Evolutionary conservation across 2,797 vertebrate species (phyloP), one percentile per base, ranked within the genome.

Genomic region (Vespertilio murinus): DNA sequence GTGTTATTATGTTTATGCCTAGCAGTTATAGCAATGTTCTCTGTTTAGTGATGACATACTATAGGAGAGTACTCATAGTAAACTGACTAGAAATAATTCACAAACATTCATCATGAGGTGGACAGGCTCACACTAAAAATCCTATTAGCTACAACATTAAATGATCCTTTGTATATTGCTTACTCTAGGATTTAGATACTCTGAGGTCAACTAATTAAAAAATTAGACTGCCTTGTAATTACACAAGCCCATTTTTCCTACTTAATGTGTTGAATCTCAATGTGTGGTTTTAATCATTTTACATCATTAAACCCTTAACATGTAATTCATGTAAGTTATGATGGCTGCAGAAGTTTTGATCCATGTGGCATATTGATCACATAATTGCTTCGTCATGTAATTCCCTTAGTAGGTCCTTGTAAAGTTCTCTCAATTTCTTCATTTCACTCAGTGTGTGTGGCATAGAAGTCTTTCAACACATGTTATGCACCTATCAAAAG

Each of bases 1-100:
- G 92, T 96, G 94, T 96, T 96, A 96, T 95, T 97, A 96, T 96
- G 91, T 97, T 97, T 97, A 95, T 96, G 95, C 88, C 95, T 97
- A 80, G 74, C 93, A 95, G 95, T 97, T 97, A 97, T 10, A 96
- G 94, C 91, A 96, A 2, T 93, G 92, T 78, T 90, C 94, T 77
- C 83, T 93, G 95, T 95, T 97, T 97, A 97, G 91, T 94, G 97
- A 95, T 97, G 96, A 97, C 95, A 97, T 97, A 96, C 54, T 96
- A 95, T 64, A 93, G 35, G 86, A 97, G 14, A 94, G 85, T 82
- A 80, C 81, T 95, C 89, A 96, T n/a, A 93, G 92, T 79, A 96
- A 97, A 94, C 78, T 95, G 33, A 89, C 88, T 92, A 89, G 88
- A 96, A 93, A 83, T 96, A 96, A 95, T 97, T 98, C 88, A 96